Percentiles rank a stretch among this genome's conserved stretches.
phyloP scores from a whole-genome alignment of 2,888 invertebrate genomes.

The Lydus trimaculatus region DNA sequence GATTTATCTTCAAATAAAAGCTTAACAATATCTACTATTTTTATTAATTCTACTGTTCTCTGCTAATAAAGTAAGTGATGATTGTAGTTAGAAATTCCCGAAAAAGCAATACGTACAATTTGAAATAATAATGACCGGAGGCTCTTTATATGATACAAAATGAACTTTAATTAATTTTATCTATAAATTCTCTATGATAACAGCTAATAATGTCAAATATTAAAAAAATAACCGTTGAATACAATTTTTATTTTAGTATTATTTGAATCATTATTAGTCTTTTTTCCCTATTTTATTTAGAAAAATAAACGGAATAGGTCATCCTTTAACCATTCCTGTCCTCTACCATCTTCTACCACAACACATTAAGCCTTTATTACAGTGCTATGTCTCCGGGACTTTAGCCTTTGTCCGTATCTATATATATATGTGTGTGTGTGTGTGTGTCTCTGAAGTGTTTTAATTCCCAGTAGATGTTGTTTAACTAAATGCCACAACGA shows the following conservation, averaged over 20 bases:
- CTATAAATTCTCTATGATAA: slow-evolving; percentile 19
- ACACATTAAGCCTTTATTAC: slow-evolving; percentile 45
- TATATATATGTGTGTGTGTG: slow-evolving; percentile 27
- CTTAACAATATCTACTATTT: not conserved
- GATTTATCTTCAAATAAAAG: not conserved
- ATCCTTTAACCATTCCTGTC: slow-evolving; percentile 34
- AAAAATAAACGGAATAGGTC: slow-evolving; percentile 38
- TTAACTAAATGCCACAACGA: slow-evolving; percentile 36
- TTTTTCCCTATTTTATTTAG: slow-evolving; percentile 24
- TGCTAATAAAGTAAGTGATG: not conserved
- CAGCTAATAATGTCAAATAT: not conserved
- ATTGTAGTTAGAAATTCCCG: not conserved
- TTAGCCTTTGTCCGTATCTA: slow-evolving; percentile 38
- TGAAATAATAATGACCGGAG: slow-evolving; percentile 23
- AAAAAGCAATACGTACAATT: slow-evolving; percentile 23
- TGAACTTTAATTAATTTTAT: slow-evolving; percentile 29
- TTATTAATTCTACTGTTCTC: not conserved
- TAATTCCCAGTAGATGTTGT: slow-evolving; percentile 44
- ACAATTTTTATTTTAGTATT: not conserved
- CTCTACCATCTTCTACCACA: slow-evolving; percentile 37
- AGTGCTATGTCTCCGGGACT: slow-evolving; percentile 43
- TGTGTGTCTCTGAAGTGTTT: slow-evolving; percentile 44
- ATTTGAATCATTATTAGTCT: not conserved
- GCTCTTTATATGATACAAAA: slow-evolving; percentile 21
- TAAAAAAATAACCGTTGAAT: not conserved